Evolutionary conservation across 2,113 vertebrate species (phyloP).

Genomic region (Athene cunicularia): DNA sequence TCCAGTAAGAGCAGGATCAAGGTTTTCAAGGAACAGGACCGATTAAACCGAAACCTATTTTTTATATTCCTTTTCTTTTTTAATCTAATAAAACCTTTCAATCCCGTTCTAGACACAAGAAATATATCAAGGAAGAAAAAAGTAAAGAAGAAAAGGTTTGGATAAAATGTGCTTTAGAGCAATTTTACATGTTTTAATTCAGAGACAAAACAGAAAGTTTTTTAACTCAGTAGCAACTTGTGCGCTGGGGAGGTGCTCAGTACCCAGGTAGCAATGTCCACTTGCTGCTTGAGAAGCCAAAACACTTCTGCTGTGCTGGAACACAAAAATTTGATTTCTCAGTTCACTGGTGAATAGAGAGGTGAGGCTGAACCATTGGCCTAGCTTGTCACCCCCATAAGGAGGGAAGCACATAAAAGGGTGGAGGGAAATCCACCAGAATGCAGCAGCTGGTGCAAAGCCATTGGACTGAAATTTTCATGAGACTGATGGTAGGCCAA

Average conservation of each 20-base stretch:
- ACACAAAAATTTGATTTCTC: constrained; percentile 21
- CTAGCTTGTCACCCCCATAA: constrained; percentile 13
- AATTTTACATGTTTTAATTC: not conserved
- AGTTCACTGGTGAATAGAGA: constrained; percentile 22
- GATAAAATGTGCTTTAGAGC: not conserved
- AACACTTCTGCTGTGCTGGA: constrained; percentile 5
- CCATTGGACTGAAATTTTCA: constrained; percentile 54
- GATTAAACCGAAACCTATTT: not conserved
- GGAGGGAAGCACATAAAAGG: constrained; percentile 24
- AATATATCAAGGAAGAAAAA: not conserved
- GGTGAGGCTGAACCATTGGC: constrained; percentile 19
- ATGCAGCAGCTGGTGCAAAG: constrained; percentile 55
- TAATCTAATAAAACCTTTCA: not conserved
- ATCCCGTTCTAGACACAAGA: not conserved
- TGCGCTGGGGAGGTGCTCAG: not conserved
- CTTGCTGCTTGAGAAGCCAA: not conserved
- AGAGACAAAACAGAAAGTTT: not conserved
- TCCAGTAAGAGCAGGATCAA: not conserved
- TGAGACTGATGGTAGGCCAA: constrained; percentile 40
- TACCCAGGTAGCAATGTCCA: not conserved
- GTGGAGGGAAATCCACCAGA: constrained; percentile 54
- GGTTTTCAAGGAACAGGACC: not conserved
- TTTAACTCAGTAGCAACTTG: not conserved
- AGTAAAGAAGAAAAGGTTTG: not conserved
- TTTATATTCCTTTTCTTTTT: not conserved